Evolutionary conservation across 2,797 vertebrate species (phyloP), one percentile per base, ranked within the genome.

Genomic region (Sus cebifrons): DNA sequence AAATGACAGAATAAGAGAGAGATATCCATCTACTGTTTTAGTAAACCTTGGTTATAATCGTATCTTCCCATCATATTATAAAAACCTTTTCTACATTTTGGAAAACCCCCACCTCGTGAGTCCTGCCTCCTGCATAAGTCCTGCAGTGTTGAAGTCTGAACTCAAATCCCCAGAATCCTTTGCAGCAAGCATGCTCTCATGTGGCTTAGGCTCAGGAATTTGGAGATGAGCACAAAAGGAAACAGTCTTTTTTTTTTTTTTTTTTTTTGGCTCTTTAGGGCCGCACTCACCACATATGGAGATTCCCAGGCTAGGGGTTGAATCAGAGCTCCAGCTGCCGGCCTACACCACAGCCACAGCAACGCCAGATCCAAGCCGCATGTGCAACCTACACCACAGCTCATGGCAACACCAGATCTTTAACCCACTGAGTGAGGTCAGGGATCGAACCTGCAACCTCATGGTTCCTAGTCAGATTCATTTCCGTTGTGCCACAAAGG

Each of bases 21-120:
- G 32, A 25, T 64, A 79, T n/a, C n/a, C 18, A 56, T 27, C 40
- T 4, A 89, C 10, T 82, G 25, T 83, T 91, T 88, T 64, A 89
- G 36, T 29, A 77, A 56, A 74, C n/a, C 20, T 93, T 68, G 74
- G 54, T 52, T 81, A 62, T 56, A 73, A 85, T 73, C 16, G 7
- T 84, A 71, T 91, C 73, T 88, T 96, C 16, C 21, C 54, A 62
- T 70, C 21, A 77, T 96, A 25, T 67, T 73, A 73, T 87, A 68
- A 87, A 78, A 84, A 94, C 23, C 15, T 81, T 92, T 77, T 77
- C 20, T 91, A 32, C 18, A 40, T 79, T 88, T 73, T 18, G 74
- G 44, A 27, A 97, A 93, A 86, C 3, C 0, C 49, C 17, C 8
- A 67, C 32, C 5, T 92, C 29, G 70, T 58, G n/a, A 89, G 13